Percentiles rank a stretch among this genome's conserved stretches.
Evolutionary conservation across 2,113 vertebrate genomes (phyloP).

Genomic region (Porphyrio hochstetteri): DNA sequence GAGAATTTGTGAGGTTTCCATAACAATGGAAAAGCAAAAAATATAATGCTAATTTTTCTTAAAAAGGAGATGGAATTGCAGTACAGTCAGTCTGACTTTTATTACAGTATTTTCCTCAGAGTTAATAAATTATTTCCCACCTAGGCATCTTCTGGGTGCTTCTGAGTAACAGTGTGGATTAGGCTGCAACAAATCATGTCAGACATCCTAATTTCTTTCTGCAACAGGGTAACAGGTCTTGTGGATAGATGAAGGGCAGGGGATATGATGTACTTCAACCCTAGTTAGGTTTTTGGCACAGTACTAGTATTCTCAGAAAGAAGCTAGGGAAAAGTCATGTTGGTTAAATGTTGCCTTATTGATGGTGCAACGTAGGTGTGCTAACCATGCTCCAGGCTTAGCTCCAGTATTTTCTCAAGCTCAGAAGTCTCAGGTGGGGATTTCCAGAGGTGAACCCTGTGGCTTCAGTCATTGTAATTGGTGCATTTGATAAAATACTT

Average conservation of each 20-base stretch:
- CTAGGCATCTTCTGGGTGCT: not conserved
- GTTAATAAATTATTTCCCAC: constrained; percentile 7
- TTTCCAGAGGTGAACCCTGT: not conserved
- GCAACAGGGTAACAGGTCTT: not conserved
- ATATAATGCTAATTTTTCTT: not conserved
- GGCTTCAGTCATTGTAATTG: not conserved
- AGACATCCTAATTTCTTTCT: not conserved
- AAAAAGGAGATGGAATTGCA: not conserved
- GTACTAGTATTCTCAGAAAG: not conserved
- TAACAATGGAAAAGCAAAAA: constrained; percentile 1
- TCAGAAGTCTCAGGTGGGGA: not conserved
- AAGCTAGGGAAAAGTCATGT: not conserved
- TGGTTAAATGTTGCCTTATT: not conserved
- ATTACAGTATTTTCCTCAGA: not conserved
- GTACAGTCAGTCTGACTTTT: not conserved
- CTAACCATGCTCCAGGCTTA: not conserved
- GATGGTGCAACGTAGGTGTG: not conserved
- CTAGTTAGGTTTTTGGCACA: not conserved
- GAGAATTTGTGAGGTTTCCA: not conserved
- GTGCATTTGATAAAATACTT: not conserved
- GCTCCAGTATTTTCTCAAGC: not conserved
- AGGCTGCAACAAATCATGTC: not conserved
- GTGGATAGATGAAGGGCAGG: not conserved
- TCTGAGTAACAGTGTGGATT: not conserved
- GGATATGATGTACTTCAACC: not conserved